Percentiles rank a stretch among this genome's conserved stretches.
phyloP scores from a whole-genome alignment of 1,140 invertebrate genomes.

The Diploscapter pachys region DNA sequence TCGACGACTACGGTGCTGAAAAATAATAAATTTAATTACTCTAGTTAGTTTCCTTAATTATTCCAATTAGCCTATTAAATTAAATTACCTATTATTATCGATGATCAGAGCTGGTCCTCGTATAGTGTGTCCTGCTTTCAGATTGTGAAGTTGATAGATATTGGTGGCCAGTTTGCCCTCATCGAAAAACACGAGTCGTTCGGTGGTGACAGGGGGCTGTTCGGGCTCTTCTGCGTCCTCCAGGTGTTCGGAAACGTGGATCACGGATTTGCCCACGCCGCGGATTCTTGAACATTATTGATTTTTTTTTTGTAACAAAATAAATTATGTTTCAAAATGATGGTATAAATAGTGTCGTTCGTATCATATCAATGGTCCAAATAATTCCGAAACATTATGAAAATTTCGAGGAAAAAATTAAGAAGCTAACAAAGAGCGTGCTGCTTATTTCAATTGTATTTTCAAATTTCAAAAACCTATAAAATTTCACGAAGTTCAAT shows the following conservation, averaged over 20 bases:
- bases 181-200: constrained; percentile 17
- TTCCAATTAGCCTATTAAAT: too few relatives aligned
- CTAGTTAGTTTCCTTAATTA: too few relatives aligned
- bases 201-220: background rate
- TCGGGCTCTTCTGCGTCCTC: background rate
- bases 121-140: constrained; percentile 72
- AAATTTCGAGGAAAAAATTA: too few relatives aligned
- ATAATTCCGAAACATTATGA: too few relatives aligned
- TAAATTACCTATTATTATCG: constrained; percentile 66
- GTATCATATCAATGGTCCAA: too few relatives aligned
- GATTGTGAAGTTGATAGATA: constrained; percentile 73
- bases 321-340: too few relatives aligned
- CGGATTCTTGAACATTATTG: constrained; percentile 63
- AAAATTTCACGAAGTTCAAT: too few relatives aligned
- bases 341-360: too few relatives aligned
- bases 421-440: too few relatives aligned
- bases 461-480: too few relatives aligned
- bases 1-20: constrained; percentile 86
- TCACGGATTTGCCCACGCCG: constrained; percentile 68
- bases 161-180: constrained; percentile 66
- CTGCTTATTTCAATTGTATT: too few relatives aligned
- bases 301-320: too few relatives aligned
- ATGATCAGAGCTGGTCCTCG: constrained; percentile 88
- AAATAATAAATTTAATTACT: constrained; percentile 58
- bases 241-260: background rate